A percentile compares a stretch with the other conserved stretches of the same genome.
Evolutionary conservation across 2,888 invertebrate species (phyloP).

Genomic region (Aporophyla nigra): DNA sequence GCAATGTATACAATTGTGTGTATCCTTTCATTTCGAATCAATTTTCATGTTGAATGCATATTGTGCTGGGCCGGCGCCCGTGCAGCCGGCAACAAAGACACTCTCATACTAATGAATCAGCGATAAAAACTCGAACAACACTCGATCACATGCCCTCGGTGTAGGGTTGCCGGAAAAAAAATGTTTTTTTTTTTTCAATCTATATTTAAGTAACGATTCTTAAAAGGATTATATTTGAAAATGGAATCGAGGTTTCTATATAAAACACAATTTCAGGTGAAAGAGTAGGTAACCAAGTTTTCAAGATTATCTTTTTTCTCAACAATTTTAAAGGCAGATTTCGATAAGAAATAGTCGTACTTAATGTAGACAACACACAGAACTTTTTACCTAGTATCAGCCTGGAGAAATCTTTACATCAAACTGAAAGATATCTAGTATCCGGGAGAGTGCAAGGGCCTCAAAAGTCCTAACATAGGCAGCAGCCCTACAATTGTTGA

Average conservation of each 20-base stretch:
- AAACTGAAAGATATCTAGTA: neutral
- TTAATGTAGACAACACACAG: neutral
- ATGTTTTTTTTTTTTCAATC: neutral
- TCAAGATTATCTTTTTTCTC: neutral
- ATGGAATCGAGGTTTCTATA: too few species aligned
- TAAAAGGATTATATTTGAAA: neutral
- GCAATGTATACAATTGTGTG: constrained; percentile 69
- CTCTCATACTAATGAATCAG: constrained; percentile 90
- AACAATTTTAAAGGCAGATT: neutral
- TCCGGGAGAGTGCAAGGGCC: neutral
- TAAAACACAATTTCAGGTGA: neutral
- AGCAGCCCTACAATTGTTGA: constrained; percentile 85
- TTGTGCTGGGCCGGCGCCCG: constrained; percentile 72
- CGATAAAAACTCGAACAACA: constrained; percentile 89
- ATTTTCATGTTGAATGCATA: constrained; percentile 83
- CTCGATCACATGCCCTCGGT: constrained; percentile 84
- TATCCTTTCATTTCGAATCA: constrained; percentile 84
- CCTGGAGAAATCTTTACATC: neutral
- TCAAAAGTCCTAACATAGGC: constrained; percentile 18
- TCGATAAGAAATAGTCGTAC: too few species aligned
- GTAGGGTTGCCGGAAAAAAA: constrained; percentile 77
- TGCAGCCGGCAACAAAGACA: constrained; percentile 85
- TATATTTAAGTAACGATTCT: neutral
- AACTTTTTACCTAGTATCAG: neutral
- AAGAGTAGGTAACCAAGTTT: neutral